These are phyloP conservation scores for Spodoptera littoralis DNA, from an alignment of 2,888 invertebrate genomes.

Conservation along the genomic window DNA sequence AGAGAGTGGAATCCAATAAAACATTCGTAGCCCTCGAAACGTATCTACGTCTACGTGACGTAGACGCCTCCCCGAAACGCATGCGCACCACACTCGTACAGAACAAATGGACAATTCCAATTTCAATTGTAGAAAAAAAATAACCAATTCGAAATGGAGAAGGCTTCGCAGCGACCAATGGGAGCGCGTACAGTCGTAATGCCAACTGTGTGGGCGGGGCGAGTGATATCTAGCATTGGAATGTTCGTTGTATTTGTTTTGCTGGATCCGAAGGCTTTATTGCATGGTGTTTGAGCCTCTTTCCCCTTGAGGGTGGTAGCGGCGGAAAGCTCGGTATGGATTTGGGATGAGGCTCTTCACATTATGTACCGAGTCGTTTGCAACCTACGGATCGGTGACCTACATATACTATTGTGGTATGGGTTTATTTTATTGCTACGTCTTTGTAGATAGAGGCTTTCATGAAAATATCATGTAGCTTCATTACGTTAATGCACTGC, in stretches of 20 bases:
- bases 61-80: constrained; percentile 81
- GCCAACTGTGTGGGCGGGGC: constrained; percentile 88
- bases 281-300: constrained; percentile 86
- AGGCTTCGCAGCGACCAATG: constrained; percentile 87
- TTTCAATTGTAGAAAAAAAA: constrained; percentile 88
- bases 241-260: constrained; percentile 89
- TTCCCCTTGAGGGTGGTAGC: constrained; percentile 83
- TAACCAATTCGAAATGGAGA: constrained; percentile 88
- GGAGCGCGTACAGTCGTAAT: constrained; percentile 87
- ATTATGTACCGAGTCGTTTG: constrained; percentile 81
- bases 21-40: constrained; percentile 83
- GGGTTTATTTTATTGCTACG: constrained; percentile 24
- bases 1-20: constrained; percentile 86
- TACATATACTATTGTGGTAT: constrained; percentile 62
- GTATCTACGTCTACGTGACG: constrained; percentile 87
- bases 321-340: constrained; percentile 85
- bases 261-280: constrained; percentile 87
- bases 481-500: not conserved
- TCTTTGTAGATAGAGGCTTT: constrained; percentile 11
- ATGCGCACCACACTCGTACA: constrained; percentile 81
- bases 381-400: constrained; percentile 71
- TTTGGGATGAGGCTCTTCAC: constrained; percentile 82
- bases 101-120: constrained; percentile 86
- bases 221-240: constrained; percentile 89
- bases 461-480: not conserved